Conservation (phyloP, 2,888 invertebrate species). For the Timema cristinae region DNA sequence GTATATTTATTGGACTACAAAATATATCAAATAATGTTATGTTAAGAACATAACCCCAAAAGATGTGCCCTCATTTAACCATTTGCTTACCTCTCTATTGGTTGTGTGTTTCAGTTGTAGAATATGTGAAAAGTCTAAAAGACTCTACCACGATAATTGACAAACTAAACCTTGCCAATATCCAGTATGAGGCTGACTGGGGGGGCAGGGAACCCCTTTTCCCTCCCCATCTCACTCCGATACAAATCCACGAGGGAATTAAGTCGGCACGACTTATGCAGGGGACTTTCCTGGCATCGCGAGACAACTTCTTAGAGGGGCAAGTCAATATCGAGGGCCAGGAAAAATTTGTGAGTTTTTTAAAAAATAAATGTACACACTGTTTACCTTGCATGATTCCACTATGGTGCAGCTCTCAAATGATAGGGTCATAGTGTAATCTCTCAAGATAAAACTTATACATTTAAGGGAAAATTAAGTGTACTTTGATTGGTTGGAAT, state of each 20-base stretch:
- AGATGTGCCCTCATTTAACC: neutral
- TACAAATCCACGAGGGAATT: slow-evolving; percentile 74
- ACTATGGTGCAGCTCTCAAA: too few species aligned
- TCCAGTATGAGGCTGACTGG: slow-evolving; percentile 20
- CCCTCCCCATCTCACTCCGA: slow-evolving; percentile 78
- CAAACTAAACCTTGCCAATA: slow-evolving; percentile 57
- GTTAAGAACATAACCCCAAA: too few species aligned
- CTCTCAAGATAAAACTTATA: too few species aligned
- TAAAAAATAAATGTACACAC: too few species aligned
- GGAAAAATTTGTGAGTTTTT: slow-evolving; percentile 65
- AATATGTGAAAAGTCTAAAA: slow-evolving; percentile 72
- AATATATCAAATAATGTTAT: too few species aligned
- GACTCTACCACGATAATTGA: slow-evolving; percentile 69
- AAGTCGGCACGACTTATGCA: slow-evolving; percentile 68
- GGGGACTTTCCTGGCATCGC: slow-evolving; percentile 79
- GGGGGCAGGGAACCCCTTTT: slow-evolving; percentile 62
- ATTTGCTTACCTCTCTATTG: neutral
- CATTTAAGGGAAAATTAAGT: too few species aligned
- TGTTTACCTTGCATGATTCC: too few species aligned
- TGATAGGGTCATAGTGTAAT: too few species aligned
- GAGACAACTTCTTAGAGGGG: slow-evolving; percentile 94
- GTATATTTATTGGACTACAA: too few species aligned
- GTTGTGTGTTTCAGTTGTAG: slow-evolving; percentile 51
- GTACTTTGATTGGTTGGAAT: too few species aligned
- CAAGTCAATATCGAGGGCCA: slow-evolving; percentile 73